phyloP scores from a whole-genome alignment of 37 sponge, comb jelly and placozoan species.

The Tethya wilhelma region DNA sequence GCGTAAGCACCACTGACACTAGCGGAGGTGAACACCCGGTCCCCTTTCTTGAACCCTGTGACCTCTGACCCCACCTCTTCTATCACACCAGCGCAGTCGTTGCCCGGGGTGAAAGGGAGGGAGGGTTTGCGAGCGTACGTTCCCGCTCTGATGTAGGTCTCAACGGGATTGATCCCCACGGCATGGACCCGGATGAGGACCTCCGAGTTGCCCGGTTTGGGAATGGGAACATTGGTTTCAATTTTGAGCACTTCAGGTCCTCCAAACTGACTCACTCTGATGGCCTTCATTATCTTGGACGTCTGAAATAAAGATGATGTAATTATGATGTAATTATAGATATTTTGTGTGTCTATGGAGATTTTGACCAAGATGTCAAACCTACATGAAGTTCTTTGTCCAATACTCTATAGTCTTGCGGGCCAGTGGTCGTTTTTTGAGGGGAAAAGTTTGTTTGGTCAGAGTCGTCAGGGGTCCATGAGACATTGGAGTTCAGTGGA shows the following conservation, averaged over 20 bases:
- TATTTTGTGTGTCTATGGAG: too few species aligned
- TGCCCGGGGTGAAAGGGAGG: constrained; percentile 80
- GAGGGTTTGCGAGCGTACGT: constrained; percentile 55
- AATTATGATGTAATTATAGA: too few species aligned
- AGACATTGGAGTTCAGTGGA: too few species aligned
- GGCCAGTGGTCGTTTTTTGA: too few species aligned
- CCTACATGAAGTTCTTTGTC: too few species aligned
- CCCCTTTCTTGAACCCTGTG: constrained; percentile 71
- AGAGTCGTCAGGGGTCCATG: too few species aligned
- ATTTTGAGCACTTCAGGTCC: constrained; percentile 80
- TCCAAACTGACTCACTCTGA: constrained; percentile 83
- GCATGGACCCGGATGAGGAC: constrained; percentile 78
- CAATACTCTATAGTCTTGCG: too few species aligned
- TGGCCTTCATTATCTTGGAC: constrained; percentile 73
- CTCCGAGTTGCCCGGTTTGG: constrained; percentile 36
- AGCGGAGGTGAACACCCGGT: constrained; percentile 62
- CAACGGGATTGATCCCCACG: constrained; percentile 91
- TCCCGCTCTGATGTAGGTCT: constrained; percentile 90
- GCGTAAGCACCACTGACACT: constrained; percentile 22
- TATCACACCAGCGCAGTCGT: constrained; percentile 82
- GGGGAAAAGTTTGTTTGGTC: too few species aligned
- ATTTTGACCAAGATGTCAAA: too few species aligned
- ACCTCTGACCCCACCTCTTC: constrained; percentile 73
- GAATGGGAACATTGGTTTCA: constrained; percentile 64
- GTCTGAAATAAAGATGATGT: too few species aligned